Evolutionary conservation across 2,888 invertebrate species (phyloP), one percentile per base, ranked within the genome.

Genomic region (Microctonus brassicae): DNA sequence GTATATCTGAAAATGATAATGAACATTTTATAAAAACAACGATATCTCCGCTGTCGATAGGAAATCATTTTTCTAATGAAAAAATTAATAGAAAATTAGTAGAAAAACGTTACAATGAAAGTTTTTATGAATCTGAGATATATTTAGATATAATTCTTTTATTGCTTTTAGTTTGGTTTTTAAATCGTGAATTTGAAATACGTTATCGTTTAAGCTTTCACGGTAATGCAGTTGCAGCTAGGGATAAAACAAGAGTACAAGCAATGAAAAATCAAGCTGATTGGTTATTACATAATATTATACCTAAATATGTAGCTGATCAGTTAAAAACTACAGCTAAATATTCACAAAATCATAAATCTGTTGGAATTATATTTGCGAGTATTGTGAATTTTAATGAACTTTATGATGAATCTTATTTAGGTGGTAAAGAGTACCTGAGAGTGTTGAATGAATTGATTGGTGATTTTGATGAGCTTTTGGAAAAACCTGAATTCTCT

Each of bases 351-450:
- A 97, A 97, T 86, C 97, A 98, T 87, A 94, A 94, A 85, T 92
- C 95, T 80, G 96, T 95, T 0, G 98, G 94, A 0, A 97, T 99
- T 17, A 94, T 99, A 81, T 99, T 99, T 85, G 98, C 98, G 7
- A 96, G 95, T 81, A 97, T 99, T 79, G 95, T 97, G 0, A 99
- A 99, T 88, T 99, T 98, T 87, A 97, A 97, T 83, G 98, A 98
- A 88, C 94, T 99, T 91, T 99, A 99, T 86, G 98, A 99, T 85
- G 98, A 99, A 86, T 96, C 96, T 62, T 99, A 96, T 88, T 91
- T 96, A 79, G 97, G 97, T 17, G 98, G 98, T 4, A 94, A 95
- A 83, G 98, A 99, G 88, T 98, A 96, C 87, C 89, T 99, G 77
- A 90, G 98, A 17, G 97, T 99, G 10, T 90, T 99, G 63, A 99